Conservation (phyloP, 2,888 invertebrate species). For the Isoperla grammatica region DNA sequence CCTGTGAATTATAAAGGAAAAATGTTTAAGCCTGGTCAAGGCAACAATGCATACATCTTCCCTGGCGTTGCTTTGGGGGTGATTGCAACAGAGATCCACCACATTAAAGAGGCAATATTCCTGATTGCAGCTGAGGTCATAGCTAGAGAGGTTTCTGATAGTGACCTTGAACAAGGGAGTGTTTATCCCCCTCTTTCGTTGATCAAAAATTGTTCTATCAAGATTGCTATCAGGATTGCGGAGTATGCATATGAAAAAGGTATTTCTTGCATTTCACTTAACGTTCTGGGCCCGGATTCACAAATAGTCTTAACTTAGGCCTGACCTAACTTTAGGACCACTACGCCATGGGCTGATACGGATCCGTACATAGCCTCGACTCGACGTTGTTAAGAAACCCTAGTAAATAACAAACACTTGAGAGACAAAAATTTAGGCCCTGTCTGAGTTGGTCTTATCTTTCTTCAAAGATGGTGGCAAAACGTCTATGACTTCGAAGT, state of each 20-base stretch:
- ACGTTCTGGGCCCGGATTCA: no score
- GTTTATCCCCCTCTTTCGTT: slow-evolving; percentile 85
- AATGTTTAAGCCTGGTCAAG: slow-evolving; percentile 87
- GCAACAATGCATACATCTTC: slow-evolving; percentile 96
- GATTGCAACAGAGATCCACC: slow-evolving; percentile 85
- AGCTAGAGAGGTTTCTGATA: slow-evolving; percentile 76
- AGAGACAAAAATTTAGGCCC: no score
- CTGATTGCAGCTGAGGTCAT: slow-evolving; percentile 89
- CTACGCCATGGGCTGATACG: no score
- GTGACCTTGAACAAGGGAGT: slow-evolving; percentile 77
- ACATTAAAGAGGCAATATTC: slow-evolving; percentile 91
- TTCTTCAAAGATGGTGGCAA: no score
- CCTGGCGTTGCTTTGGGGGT: slow-evolving; percentile 94
- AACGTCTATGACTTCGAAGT: no score
- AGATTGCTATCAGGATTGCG: slow-evolving; percentile 82
- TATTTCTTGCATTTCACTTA: no score
- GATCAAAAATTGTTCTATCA: slow-evolving; percentile 82
- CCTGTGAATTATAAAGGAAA: slow-evolving; percentile 74
- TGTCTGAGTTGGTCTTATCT: no score
- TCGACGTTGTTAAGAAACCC: no score
- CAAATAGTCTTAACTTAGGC: no score
- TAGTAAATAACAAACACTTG: no score
- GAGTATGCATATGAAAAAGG: slow-evolving; percentile 86
- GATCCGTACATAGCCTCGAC: no score
- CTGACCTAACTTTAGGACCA: no score